phyloP scores from a whole-genome alignment of 2,797 vertebrate genomes.

The Tadarida brasiliensis region DNA sequence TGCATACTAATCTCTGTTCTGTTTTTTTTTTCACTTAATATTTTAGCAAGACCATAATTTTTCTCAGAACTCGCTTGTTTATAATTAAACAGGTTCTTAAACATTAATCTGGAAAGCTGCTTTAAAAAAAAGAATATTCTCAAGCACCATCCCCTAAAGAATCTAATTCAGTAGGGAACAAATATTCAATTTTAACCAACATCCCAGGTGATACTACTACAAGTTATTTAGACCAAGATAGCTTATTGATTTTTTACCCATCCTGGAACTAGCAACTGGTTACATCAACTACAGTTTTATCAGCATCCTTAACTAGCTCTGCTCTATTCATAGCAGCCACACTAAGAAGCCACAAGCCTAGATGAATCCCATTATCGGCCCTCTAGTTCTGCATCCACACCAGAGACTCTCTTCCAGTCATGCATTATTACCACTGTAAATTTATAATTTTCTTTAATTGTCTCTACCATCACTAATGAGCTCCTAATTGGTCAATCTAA shows the following conservation, averaged over 20 bases:
- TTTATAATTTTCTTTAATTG: constrained; percentile 65
- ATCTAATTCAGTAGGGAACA: constrained; percentile 9
- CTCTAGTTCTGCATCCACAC: neutral
- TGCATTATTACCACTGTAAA: neutral
- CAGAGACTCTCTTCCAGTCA: neutral
- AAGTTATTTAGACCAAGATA: neutral
- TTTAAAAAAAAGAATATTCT: neutral
- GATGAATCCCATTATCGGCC: neutral
- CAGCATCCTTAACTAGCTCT: neutral
- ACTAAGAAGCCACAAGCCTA: neutral
- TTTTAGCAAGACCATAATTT: constrained; percentile 33
- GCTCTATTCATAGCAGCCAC: neutral
- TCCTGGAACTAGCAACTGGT: neutral
- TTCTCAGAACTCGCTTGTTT: constrained; percentile 34
- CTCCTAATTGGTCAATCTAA: constrained; percentile 51
- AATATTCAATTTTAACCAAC: neutral
- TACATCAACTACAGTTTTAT: neutral
- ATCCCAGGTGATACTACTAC: neutral
- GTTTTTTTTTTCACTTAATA: constrained; percentile 38
- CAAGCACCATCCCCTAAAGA: neutral
- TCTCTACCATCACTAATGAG: constrained; percentile 57
- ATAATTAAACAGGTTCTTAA: constrained; percentile 41
- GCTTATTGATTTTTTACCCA: neutral
- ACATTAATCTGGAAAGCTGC: neutral
- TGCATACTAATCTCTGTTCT: neutral